These are phyloP conservation scores for Stomatorhinus ivindoensis DNA, from an alignment of 2,113 vertebrate species.

Conservation along the genomic window DNA sequence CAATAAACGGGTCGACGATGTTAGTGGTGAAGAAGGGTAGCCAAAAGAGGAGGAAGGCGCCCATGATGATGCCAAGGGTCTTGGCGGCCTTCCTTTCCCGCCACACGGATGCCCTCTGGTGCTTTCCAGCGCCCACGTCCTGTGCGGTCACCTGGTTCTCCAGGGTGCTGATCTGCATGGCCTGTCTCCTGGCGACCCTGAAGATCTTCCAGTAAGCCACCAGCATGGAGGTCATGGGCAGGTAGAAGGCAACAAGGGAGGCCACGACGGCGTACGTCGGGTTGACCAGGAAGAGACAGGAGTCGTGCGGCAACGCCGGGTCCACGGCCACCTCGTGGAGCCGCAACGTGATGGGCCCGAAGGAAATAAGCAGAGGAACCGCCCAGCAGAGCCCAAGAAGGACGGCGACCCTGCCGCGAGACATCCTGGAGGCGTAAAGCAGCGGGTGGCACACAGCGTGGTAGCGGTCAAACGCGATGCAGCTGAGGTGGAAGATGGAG, in stretches of 20 bases:
- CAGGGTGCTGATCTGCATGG: constrained; percentile 61
- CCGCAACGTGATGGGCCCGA: constrained; percentile 61
- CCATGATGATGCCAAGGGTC: constrained; percentile 70
- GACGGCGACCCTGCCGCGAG: constrained; percentile 43
- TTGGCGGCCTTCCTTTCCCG: constrained; percentile 65
- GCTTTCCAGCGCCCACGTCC: constrained; percentile 53
- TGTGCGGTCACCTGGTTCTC: constrained; percentile 60
- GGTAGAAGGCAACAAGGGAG: constrained; percentile 65
- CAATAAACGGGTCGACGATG: constrained; percentile 63
- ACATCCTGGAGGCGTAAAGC: constrained; percentile 63
- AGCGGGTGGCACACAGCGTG: constrained; percentile 67
- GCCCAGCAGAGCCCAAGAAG: constrained; percentile 61
- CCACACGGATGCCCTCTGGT: constrained; percentile 54
- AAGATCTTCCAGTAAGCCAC: constrained; percentile 70
- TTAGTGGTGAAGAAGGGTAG: constrained; percentile 67
- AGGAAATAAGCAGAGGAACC: constrained; percentile 61
- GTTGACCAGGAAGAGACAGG: constrained; percentile 61
- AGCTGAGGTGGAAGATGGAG: constrained; percentile 70
- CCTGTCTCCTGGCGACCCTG: constrained; percentile 62
- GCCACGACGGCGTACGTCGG: constrained; percentile 60
- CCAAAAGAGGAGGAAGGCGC: constrained; percentile 66
- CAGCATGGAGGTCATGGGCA: constrained; percentile 63
- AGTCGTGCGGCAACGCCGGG: constrained; percentile 43
- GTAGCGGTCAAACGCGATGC: constrained; percentile 69
- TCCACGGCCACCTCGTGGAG: constrained; percentile 52